Base-by-base conservation (phyloP, 2,113 vertebrate species). In the Mungos mungo region DNA sequence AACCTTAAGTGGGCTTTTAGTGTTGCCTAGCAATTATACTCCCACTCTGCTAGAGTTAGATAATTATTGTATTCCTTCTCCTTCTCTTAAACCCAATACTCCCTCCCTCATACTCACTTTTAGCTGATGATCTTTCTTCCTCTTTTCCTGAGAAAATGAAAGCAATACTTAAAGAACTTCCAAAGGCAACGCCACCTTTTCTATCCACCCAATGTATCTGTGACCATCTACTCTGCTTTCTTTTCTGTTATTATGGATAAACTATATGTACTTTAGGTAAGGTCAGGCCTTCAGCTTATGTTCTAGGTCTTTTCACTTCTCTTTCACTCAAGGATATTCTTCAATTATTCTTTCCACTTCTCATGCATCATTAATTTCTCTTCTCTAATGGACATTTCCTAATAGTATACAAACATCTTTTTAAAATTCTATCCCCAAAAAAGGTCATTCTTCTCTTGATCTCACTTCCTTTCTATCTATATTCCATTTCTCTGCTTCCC, bases 91-190 rank as follows among this genome's bases (percentile, higher is more conserved):
- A 88, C 7, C 41, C 11, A 86, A 85, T 1, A 96, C n/a, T 74
- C 65, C 6, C n/a, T 63, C 15, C 31, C 19, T 96, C 21, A 93
- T 90, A 29, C 81, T 94, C 23, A 80, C 18, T 85, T 65, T 87
- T 68, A 96, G 86, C 27, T 71, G 82, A 31, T 77, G 25, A 85
- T 72, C 2, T 81, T 94, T 38, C 18, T 72, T 93, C 9, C 16
- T 92, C 33, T 96, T 95, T 94, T 82, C 60, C n/a, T 60, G 45
- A 94, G 66, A 85, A 90, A 97, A 95, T 1, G 85, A 54, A 95
- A 86, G 41, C 31, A 50, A 60, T 81, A 66, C n/a, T 76, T 87
- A 81, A 86, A 90, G 76, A 95, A 76, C 50, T 77, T 79, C 9
- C 15, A 68, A 76, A 90, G 92, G 25, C 50, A 93, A 71, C 2